Evolutionary conservation across 1,140 invertebrate genomes (phyloP), one percentile per base, ranked within the genome.

Genomic region (Pseudomyrmex gracilis): DNA sequence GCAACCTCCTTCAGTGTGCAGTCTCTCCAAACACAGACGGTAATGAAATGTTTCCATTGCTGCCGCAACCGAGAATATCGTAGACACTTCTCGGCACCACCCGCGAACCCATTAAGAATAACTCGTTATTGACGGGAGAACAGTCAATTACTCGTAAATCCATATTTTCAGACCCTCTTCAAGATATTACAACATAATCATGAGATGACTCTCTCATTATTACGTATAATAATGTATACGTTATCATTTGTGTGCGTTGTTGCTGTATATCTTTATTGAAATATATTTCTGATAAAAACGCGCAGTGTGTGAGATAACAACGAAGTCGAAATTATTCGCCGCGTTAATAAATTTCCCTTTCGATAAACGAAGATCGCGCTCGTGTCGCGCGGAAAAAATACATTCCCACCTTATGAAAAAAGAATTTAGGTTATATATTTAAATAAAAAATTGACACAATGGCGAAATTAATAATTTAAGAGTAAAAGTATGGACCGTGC

Each of bases 31-130:
- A 84, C 76, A 86, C 76, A 86, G 57, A 45, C 73, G 64, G 73
- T 87, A 89, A 90, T 84, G 87, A 90, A 89, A 90, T 78, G 87
- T 87, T 86, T 47, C 74, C 55, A 63, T 47, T 51, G 82, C 87
- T 77, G 67, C 85, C 61, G 60, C 60, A 60, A 57, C 49, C 49
- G 70, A 82, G 58, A 55, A 73, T 74, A 24, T 57, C 13, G 55
- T 83, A 68, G 77, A 73, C 68, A 78, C 60, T 22, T 58, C 45
- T 57, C 60, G 20, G 57, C 58, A 74, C 17, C 61, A 83, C 74
- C 34, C 64, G 73, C 86, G 86, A 82, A 85, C 85, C 88, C 85
- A 82, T 88, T 90, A 87, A 82, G 85, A 51, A 78, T 71, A 49
- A 85, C 78, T 87, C 85, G 84, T 88, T 90, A 90, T 63, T 57